A percentile compares a stretch with the other conserved stretches of the same genome.
Evolutionary conservation across 2,888 invertebrate genomes (phyloP).

Genomic region (Branchipolynoe longqiensis): DNA sequence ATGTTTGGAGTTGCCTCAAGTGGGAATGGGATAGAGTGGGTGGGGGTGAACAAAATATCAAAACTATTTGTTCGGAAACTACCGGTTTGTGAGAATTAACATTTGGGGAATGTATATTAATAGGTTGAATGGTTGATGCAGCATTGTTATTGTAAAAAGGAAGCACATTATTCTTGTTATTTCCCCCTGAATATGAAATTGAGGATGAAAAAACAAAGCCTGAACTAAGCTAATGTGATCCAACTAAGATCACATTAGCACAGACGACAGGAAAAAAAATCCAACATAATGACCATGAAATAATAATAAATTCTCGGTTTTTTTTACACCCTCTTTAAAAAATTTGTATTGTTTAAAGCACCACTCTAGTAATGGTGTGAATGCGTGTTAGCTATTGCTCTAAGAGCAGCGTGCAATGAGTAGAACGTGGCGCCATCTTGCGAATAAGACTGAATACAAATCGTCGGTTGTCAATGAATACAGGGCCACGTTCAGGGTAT

Average conservation of each 20-base stretch:
- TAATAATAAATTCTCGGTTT: slow-evolving; percentile 19
- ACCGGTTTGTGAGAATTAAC: no score
- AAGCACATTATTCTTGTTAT: slow-evolving; percentile 5
- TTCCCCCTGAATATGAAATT: background rate
- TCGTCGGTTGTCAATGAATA: background rate
- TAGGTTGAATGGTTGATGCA: no score
- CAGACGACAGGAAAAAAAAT: slow-evolving; percentile 9
- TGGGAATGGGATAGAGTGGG: no score
- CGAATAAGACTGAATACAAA: background rate
- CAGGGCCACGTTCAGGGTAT: no score
- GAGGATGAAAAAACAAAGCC: background rate
- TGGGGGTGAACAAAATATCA: no score
- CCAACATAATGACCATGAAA: slow-evolving; percentile 33
- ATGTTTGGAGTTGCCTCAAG: no score
- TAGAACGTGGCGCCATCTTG: slow-evolving; percentile 47
- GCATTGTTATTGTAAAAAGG: slow-evolving; percentile 23
- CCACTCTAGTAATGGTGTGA: slow-evolving; percentile 16
- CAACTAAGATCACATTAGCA: background rate
- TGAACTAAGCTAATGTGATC: background rate
- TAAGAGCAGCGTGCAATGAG: slow-evolving; percentile 30
- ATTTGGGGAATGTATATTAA: no score
- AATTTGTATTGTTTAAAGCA: slow-evolving; percentile 22
- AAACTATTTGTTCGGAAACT: no score
- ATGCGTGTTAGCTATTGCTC: slow-evolving; percentile 47
- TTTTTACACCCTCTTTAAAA: slow-evolving; percentile 4